These are phyloP conservation scores for Trachelus stipa DNA, from an alignment of 2,888 invertebrate genomes.

Conservation along the genomic window DNA sequence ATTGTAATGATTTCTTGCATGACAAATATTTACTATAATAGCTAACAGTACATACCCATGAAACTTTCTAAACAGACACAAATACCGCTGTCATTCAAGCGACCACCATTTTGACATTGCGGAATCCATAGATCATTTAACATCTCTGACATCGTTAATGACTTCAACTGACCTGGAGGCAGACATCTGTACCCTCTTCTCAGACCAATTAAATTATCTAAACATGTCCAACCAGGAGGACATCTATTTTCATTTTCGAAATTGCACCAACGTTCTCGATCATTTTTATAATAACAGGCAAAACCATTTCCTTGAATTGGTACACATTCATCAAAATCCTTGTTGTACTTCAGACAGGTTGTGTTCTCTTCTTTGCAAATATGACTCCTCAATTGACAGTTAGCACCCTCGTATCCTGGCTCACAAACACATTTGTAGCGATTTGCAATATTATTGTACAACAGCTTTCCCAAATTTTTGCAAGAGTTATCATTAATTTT, in stretches of 20 bases:
- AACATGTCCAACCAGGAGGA: constrained; percentile 16
- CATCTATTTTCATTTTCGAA: neutral
- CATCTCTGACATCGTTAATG: neutral
- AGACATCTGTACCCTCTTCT: constrained; percentile 15
- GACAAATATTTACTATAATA: neutral
- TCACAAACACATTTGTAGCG: constrained; percentile 14
- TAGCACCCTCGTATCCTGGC: constrained; percentile 10
- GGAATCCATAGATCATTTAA: neutral
- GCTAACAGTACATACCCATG: constrained; percentile 6
- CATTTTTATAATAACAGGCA: constrained; percentile 11
- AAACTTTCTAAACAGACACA: constrained; percentile 16
- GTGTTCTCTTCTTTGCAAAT: constrained; percentile 12
- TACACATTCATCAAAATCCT: constrained; percentile 6
- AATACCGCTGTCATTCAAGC: constrained; percentile 1
- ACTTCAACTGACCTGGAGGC: constrained; percentile 13
- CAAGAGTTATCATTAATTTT: constrained; percentile 10
- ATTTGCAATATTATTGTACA: constrained; percentile 6
- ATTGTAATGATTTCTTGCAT: too few relatives aligned
- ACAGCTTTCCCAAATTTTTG: constrained; percentile 13
- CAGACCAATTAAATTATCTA: constrained; percentile 13
- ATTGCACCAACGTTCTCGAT: constrained; percentile 9
- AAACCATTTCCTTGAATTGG: constrained; percentile 18
- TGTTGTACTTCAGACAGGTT: constrained; percentile 8
- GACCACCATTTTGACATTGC: constrained; percentile 16
- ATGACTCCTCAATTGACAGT: constrained; percentile 15